Evolutionary conservation across 2,797 vertebrate species (phyloP).

Genomic region (Acanthurus leucopareius): DNA sequence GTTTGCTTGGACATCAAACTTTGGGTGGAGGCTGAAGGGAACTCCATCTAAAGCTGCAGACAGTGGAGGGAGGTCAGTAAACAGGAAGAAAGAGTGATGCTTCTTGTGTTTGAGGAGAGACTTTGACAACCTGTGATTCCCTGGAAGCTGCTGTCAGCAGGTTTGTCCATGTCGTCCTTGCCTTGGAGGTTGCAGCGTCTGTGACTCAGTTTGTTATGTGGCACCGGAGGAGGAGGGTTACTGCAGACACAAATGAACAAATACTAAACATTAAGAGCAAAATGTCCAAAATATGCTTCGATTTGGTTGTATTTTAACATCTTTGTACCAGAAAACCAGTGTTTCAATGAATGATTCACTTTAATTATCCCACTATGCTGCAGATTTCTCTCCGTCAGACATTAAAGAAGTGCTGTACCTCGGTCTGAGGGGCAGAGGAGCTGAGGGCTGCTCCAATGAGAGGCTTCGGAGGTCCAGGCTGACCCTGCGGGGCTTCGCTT

Average conservation of each 20-base stretch:
- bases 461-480: constrained; percentile 83
- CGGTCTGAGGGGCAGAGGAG: constrained; percentile 73
- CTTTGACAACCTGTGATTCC: constrained; percentile 88
- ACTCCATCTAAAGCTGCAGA: constrained; percentile 85
- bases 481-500: constrained; percentile 86
- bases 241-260: constrained; percentile 61
- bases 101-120: neutral
- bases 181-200: constrained; percentile 76
- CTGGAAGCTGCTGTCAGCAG: constrained; percentile 84
- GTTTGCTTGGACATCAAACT: constrained; percentile 74
- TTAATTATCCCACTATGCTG: no score
- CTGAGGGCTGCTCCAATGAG: constrained; percentile 78
- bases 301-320: neutral
- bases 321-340: neutral
- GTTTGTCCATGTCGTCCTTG: constrained; percentile 69
- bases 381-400: neutral
- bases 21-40: constrained; percentile 86
- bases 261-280: neutral
- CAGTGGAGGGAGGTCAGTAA: neutral
- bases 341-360: no score
- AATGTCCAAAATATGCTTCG: neutral
- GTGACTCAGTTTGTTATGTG: constrained; percentile 68
- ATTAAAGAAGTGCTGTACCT: constrained; percentile 54
- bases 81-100: neutral
- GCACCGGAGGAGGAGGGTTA: constrained; percentile 67